Base-by-base conservation (phyloP, 2,888 invertebrate species). In the Lycocerus yunnanus region DNA sequence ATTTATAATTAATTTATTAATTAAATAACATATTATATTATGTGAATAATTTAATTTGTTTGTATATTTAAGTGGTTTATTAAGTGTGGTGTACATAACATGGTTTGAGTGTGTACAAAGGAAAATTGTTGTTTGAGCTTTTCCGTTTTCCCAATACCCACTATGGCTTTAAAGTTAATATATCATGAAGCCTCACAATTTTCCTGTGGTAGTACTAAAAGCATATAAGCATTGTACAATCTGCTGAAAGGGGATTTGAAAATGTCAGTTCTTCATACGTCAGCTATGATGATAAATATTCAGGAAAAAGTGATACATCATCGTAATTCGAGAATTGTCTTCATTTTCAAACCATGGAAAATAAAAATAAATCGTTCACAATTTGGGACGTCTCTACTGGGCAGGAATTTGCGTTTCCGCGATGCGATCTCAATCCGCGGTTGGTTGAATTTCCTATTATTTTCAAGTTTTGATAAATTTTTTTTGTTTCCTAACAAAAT, bases 361-460 rank as follows among this genome's bases (percentile, higher is more conserved):
- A 78, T 81, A 78, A 78, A 77, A 78, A 80, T 81, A 80, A 80
- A 81, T 81, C 75, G 78, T 75, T 75, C 66, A 68, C 73, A 77
- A 75, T 78, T 73, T 77, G 68, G 24, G 58, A 15, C 60, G 14
- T 72, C 76, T 71, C 75, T 58, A 72, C 43, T 43, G 69, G 76
- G 74, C 69, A 61, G 24, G 59, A 66, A 73, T 68, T 71, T 71
- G 43, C 43, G 67, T 66, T 73, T 73, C 70, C 74, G 74, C 60
- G 74, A 71, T 67, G 73, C 60, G 72, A 71, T 67, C 61, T 61
- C 69, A 72, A 70, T 69, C 69, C 72, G 66, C 70, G 73, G 65
- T 76, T 72, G 66, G 76, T 68, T 72, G 74, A 75, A 65, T 69
- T 72, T 71, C 65, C 68, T 72, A 66, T 74, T 74, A 68, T 67